Evolutionary conservation across 2,113 vertebrate species (phyloP).

Genomic region (Marmota monax): DNA sequence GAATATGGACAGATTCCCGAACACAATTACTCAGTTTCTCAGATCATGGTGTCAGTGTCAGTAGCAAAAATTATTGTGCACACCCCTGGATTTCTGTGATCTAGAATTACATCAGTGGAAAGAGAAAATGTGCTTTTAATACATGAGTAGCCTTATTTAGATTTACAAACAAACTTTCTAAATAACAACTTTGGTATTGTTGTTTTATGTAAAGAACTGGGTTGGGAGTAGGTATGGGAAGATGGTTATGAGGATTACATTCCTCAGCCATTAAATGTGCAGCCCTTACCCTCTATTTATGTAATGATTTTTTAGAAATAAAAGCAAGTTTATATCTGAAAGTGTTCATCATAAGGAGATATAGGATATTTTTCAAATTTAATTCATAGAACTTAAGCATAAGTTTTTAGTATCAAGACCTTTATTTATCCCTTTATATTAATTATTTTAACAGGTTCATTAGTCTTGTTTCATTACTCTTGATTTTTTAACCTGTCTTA

Average conservation of each 20-base stretch:
- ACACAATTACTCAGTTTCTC: neutral
- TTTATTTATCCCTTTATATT: neutral
- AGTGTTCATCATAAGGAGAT: neutral
- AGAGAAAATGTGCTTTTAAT: constrained; percentile 45
- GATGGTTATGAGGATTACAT: neutral
- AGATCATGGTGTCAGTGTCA: constrained; percentile 14
- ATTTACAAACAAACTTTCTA: constrained; percentile 44
- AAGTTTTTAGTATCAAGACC: neutral
- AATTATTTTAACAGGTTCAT: constrained; percentile 32
- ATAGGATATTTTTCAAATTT: neutral
- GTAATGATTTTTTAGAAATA: neutral
- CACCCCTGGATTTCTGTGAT: neutral
- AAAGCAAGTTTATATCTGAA: constrained; percentile 35
- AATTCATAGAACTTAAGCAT: constrained; percentile 14
- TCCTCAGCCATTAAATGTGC: neutral
- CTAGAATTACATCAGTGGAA: neutral
- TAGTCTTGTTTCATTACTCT: constrained; percentile 3
- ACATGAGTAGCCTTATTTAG: constrained; percentile 35
- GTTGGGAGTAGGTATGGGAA: neutral
- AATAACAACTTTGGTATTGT: neutral
- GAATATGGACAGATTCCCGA: neutral
- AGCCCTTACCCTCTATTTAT: neutral
- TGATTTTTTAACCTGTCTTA: constrained; percentile 16
- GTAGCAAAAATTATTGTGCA: constrained; percentile 17
- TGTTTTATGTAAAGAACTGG: neutral